Base-by-base conservation (phyloP, 2,888 invertebrate genomes). In the Philopedon plagiatum region DNA sequence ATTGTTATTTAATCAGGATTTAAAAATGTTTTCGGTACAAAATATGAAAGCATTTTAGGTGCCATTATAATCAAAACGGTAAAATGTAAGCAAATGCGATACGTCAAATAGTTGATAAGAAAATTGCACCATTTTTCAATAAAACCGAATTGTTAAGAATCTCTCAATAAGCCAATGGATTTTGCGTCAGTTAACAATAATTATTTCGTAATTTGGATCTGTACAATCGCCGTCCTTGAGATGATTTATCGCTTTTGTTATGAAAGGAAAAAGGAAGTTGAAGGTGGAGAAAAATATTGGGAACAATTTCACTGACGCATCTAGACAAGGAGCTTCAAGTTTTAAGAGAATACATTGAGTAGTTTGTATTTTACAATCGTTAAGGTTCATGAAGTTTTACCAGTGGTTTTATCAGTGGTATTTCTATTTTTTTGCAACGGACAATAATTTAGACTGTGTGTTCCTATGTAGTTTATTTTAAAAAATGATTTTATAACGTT, bases 151-250 rank as follows among this genome's bases (percentile, higher is more conserved):
- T 26, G 13, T 41, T 46, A 46, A 19, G 11, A 46, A 21, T 8
- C 4, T 58, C n/a, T 58, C 23, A 60, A 60, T 60, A 15, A 23
- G 21, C 41, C 13, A 60, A 44, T 44, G 39, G 21, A 18, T 32
- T 60, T 60, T 60, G 5, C 60, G 60, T 41, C 60, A 39, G 7
- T 39, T 29, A 56, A 4, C n/a, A 13, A 23, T n/a, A 26, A 39
- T 41, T 39, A 41, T n/a, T 60, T 60, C 7, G 15, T 26, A 60
- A 26, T 21, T 54, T 29, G 29, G 18, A n/a, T 60, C 44, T 60
- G 44, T 26, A 23, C 23, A 60, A 60, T 44, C 23, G 23, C 15
- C 57, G 44, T 23, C 39, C 60, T 60, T 60, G 60, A 44, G 41
- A 9, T 60, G 15, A 60, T 60, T 60, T 44, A 29, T 44, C 15